These are phyloP conservation scores for Dermatemys mawii DNA, from an alignment of 2,113 vertebrate species.

Conservation along the genomic window DNA sequence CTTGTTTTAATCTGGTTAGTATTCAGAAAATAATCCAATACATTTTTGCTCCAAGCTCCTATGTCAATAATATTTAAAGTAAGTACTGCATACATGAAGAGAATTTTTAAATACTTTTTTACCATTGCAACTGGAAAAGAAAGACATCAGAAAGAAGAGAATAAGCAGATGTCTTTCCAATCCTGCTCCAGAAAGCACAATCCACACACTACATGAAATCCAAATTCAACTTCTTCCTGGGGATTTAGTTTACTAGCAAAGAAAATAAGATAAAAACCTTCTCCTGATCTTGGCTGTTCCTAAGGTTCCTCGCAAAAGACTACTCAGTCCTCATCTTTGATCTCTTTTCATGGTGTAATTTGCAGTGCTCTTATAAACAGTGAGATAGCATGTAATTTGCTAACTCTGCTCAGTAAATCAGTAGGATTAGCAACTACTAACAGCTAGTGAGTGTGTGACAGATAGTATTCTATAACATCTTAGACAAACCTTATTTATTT, in stretches of 20 bases:
- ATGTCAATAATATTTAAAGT: slow-evolving; percentile 9
- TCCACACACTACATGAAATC: not conserved
- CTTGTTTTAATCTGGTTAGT: slow-evolving; percentile 60
- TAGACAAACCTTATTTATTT: not conserved
- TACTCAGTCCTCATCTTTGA: not conserved
- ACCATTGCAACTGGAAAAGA: not conserved
- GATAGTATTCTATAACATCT: not conserved
- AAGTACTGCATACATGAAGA: not conserved
- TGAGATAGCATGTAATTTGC: not conserved
- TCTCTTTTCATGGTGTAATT: not conserved
- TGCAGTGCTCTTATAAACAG: not conserved
- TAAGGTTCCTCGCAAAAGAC: not conserved
- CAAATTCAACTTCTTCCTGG: not conserved
- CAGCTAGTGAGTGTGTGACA: not conserved
- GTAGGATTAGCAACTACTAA: not conserved
- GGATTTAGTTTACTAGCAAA: not conserved
- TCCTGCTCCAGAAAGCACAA: not conserved
- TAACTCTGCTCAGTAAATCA: not conserved
- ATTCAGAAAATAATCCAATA: slow-evolving; percentile 81
- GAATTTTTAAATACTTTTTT: not conserved
- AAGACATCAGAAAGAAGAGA: not conserved
- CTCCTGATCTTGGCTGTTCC: not conserved
- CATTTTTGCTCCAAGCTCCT: slow-evolving; percentile 76
- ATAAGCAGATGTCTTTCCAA: not conserved
- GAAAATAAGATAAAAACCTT: not conserved